These are phyloP conservation scores for Synergus gifuensis DNA, from an alignment of 2,888 invertebrate species.

Conservation along the genomic window DNA sequence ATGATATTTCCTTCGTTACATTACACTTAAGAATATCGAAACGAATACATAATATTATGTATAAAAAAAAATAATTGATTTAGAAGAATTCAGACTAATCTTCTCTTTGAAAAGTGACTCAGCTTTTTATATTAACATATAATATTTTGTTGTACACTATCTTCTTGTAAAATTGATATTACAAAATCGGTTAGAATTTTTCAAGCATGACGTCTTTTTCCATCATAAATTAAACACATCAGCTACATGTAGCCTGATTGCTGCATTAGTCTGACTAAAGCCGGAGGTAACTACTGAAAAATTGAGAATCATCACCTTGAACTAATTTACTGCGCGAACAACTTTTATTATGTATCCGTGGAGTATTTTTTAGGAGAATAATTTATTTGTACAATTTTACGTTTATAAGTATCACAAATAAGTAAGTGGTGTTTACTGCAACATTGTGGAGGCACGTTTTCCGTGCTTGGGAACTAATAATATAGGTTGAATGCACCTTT, in stretches of 20 bases:
- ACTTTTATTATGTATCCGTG: neutral
- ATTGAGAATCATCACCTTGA: conserved; percentile 24
- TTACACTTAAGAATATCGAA: neutral
- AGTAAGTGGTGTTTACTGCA: conserved; percentile 2
- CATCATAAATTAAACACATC: neutral
- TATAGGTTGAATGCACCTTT: conserved; percentile 29
- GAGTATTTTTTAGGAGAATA: neutral
- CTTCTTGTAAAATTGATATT: neutral
- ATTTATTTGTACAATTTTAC: conserved; percentile 26
- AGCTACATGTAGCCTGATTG: neutral
- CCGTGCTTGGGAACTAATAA: conserved; percentile 28
- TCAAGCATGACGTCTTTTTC: conserved; percentile 8
- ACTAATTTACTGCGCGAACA: neutral
- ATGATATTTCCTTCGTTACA: neutral
- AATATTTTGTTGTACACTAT: neutral
- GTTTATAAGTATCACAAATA: conserved; percentile 9
- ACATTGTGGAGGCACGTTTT: conserved; percentile 32
- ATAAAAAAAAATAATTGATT: too few relatives aligned
- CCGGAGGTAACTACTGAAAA: conserved; percentile 30
- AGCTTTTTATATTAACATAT: too few relatives aligned
- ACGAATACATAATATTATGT: too few relatives aligned
- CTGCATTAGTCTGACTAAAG: conserved; percentile 32
- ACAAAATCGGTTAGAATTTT: neutral
- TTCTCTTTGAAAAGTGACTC: too few relatives aligned
- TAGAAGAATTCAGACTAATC: too few relatives aligned